Base-by-base conservation (phyloP, 2,113 vertebrate genomes). In the Boleophthalmus pectinirostris region DNA sequence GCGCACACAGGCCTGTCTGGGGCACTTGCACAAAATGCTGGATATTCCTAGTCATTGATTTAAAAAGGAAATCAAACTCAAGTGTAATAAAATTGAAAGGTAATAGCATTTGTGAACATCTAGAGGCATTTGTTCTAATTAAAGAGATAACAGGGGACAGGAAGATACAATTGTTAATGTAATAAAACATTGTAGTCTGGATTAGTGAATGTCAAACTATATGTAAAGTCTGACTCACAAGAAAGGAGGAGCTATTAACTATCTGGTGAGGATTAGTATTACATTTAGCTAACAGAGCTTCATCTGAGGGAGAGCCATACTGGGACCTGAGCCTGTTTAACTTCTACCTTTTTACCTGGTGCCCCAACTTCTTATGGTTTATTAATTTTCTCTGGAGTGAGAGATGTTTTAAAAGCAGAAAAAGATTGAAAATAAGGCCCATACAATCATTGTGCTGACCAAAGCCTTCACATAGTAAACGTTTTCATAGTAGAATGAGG, bases 61-160 rank as follows among this genome's bases (percentile, higher is more conserved):
- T 72, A 77, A 80, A 83, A 70, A 78, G 65, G 65, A 80, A 82
- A 80, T 54, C 18, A 38, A 64, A 35, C 33, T 64, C 33, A 64
- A 35, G 33, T 18, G 38, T 64, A 64, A 64, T 64, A 64, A n/a
- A 9, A 64, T 64, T 38, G 38, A 64, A 56, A 82, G 53, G 72
- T 82, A 83, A 88, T 79, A 67, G n/a, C 45, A 86, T 91, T 86
- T 86, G 68, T 74, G 61, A 66, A 45, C 57, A 83, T 87, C 75
- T 54, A 9, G 56, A 74, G 73, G 77, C 75, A 43, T 35, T 73
- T 78, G 70, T 78, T 74, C 81, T 12, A 78, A 70, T 82, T 43
- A 72, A 77, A 87, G 80, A 74, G 72, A 69, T 2, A 51, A 57
- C 61, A 49, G 45, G 74, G 71, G 66, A 49, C 38, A 66, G 21